Evolutionary conservation across 2,888 invertebrate genomes (phyloP).

Genomic region (Apodemia mormo): DNA sequence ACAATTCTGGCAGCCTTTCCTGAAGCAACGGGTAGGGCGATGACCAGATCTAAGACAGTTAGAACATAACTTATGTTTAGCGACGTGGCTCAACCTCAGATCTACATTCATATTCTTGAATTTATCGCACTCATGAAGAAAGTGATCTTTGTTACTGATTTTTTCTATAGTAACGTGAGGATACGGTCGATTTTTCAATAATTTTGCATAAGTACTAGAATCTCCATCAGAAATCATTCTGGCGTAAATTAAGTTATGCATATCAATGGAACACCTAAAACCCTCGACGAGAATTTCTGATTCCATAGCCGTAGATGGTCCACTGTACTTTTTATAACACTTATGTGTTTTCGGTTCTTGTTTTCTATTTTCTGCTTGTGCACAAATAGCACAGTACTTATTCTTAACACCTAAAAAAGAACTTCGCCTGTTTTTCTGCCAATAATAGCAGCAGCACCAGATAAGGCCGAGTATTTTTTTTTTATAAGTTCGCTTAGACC

Average conservation of each 20-base stretch:
- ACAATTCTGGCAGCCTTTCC: conserved; percentile 25
- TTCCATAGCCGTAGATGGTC: conserved; percentile 5
- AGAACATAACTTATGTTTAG: neutral
- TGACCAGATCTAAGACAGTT: neutral
- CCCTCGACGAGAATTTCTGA: conserved; percentile 4
- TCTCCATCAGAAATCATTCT: conserved; percentile 5
- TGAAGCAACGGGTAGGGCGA: neutral
- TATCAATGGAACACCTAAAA: neutral
- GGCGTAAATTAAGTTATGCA: conserved; percentile 12
- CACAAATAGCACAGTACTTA: conserved; percentile 4
- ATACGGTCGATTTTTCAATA: conserved; percentile 7
- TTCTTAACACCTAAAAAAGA: conserved; percentile 7
- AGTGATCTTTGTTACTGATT: neutral
- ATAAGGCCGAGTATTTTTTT: too few species aligned
- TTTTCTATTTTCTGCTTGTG: neutral
- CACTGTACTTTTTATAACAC: conserved; percentile 11
- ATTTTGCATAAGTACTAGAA: conserved; percentile 1
- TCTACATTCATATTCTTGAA: neutral
- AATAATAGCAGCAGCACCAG: neutral
- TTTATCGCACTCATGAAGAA: neutral
- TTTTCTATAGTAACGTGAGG: conserved; percentile 11
- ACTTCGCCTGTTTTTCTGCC: neutral
- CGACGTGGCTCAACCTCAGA: neutral
- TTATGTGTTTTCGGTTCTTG: neutral
- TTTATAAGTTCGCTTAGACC: too few species aligned